Evolutionary conservation across 2,888 invertebrate species (phyloP).

Genomic region (Augiades crinisus): DNA sequence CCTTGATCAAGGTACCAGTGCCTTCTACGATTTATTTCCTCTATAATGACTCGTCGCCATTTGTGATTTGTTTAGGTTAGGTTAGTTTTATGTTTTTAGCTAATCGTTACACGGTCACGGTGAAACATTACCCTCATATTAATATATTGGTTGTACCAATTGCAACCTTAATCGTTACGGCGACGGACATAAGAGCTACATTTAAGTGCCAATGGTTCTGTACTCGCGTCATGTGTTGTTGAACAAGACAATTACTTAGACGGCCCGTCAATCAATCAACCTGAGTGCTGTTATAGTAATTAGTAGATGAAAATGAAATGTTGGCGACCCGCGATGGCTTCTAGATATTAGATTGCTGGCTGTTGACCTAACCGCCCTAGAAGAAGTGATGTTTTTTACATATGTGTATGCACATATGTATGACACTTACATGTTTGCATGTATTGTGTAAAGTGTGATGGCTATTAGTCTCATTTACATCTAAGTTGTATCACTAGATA

Average conservation of each 20-base stretch:
- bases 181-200: neutral
- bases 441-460: too few species aligned
- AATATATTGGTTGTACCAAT: neutral
- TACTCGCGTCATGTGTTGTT: slow-evolving; percentile 15
- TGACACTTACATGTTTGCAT: too few species aligned
- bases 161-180: neutral
- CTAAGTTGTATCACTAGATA: too few species aligned
- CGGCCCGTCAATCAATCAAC: slow-evolving; percentile 34
- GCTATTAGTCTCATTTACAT: too few species aligned
- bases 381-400: too few species aligned
- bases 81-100: too few species aligned
- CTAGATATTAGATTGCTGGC: slow-evolving; percentile 8
- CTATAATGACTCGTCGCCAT: too few species aligned
- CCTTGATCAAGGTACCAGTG: too few species aligned
- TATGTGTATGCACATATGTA: too few species aligned
- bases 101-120: neutral
- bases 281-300: slow-evolving; percentile 24
- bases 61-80: too few species aligned
- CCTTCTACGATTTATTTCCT: too few species aligned
- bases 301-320: slow-evolving; percentile 17
- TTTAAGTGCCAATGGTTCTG: neutral
- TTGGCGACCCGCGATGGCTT: slow-evolving; percentile 4
- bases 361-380: too few species aligned
- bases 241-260: slow-evolving; percentile 34
- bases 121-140: neutral